These are phyloP conservation scores for Rhagonycha lutea DNA, from an alignment of 2,888 invertebrate species.

Conservation along the genomic window DNA sequence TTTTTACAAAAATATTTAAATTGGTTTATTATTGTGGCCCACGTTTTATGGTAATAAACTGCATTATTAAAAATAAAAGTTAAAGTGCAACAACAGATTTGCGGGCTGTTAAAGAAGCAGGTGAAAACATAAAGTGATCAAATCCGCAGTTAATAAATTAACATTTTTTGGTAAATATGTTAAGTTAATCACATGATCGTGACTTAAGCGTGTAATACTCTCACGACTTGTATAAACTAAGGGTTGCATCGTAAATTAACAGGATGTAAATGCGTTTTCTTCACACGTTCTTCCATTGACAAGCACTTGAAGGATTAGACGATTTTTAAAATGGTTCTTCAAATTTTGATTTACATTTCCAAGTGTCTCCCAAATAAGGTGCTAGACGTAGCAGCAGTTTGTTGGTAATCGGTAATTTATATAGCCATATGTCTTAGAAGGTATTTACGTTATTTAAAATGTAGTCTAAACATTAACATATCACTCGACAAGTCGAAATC, in stretches of 20 bases:
- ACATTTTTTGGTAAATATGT: neutral
- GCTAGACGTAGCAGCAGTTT: neutral
- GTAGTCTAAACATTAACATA: conserved; percentile 12
- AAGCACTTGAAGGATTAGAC: neutral
- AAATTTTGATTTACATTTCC: neutral
- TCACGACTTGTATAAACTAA: neutral
- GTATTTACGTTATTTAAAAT: neutral
- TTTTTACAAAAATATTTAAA: neutral
- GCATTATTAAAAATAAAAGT: neutral
- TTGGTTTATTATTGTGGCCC: neutral
- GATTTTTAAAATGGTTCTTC: neutral
- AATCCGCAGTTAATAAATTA: neutral
- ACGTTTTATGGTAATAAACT: neutral
- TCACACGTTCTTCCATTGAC: neutral
- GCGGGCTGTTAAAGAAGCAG: neutral
- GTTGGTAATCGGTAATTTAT: neutral
- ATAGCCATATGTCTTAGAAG: neutral
- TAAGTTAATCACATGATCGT: neutral
- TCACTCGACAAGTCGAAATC: neutral
- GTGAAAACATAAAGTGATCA: neutral
- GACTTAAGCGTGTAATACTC: neutral
- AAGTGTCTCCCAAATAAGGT: neutral
- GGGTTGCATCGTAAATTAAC: neutral
- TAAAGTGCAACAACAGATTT: neutral
- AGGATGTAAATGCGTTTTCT: neutral